phyloP scores from a whole-genome alignment of 2,797 vertebrate genomes.

The Smutsia gigantea region DNA sequence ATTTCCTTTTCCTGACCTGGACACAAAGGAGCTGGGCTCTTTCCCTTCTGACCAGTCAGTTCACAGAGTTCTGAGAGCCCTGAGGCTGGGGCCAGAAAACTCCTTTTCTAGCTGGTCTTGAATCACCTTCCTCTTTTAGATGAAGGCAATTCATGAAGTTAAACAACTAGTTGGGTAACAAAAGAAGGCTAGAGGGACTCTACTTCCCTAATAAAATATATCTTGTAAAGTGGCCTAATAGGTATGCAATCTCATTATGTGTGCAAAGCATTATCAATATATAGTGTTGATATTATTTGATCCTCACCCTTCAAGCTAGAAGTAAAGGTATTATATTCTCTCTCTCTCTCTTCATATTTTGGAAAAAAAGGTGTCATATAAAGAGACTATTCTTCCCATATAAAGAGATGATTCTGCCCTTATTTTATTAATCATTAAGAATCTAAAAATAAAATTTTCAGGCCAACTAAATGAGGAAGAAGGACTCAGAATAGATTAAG shows the following conservation, averaged over 20 bases:
- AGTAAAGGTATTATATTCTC: not conserved
- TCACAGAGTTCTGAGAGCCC: not conserved
- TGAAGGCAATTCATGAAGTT: not conserved
- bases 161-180: not conserved
- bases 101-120: not conserved
- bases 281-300: not conserved
- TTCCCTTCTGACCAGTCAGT: not conserved
- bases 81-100: rapidly evolving
- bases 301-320: not conserved
- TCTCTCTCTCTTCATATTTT: not conserved
- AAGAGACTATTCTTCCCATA: not conserved
- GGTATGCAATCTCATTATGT: not conserved
- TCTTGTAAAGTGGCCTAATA: not conserved
- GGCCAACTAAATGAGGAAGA: not conserved
- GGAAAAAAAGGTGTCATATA: not conserved
- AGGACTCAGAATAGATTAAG: constrained; percentile 40
- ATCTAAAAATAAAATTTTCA: constrained; percentile 47
- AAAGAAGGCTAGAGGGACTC: not conserved
- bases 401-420: not conserved
- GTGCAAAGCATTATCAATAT: not conserved
- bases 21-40: not conserved
- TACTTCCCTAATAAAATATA: not conserved
- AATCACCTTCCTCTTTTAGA: not conserved
- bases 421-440: constrained; percentile 58
- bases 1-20: not conserved